Evolutionary conservation across 2,797 vertebrate genomes (phyloP), one percentile per base, ranked within the genome.

Genomic region (Phylloscopus collybita): DNA sequence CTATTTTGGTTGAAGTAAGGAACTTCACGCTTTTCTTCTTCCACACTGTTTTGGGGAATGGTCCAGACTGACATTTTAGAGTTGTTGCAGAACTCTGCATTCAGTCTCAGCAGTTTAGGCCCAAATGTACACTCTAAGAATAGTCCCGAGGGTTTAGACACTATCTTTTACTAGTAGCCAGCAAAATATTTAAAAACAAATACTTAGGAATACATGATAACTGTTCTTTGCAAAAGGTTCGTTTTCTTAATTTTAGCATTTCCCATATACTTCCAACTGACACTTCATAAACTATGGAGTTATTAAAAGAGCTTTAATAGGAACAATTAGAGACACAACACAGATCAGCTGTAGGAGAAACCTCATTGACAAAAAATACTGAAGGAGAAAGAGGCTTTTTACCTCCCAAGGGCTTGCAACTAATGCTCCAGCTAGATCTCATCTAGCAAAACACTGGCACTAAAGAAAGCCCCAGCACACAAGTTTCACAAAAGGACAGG

Each of bases 1-100:
- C 18, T 78, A 40, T 51, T 95, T 93, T 70, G 42, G 67, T 23
- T 86, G 27, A 86, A 86, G 50, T 66, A 65, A 29, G n/a, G 32
- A 91, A 88, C 59, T 94, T 71, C 2, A 88, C 18, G 17, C 19
- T 73, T 51, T 30, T 71, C 21, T 69, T 79, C 56, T 87, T 85
- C 21, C 6, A 40, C 0, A 0, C 13, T 22, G 32, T 51, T 92
- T 44, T 29, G 11, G 10, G 21, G 82, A 75, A 65, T 4, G 14
- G 38, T 59, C 64, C 85, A 88, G 70, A 65, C 36, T 40, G 42
- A 29, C 7, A 44, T 83, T 94, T 81, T 22, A 66, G 18, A 88
- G 29, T 34, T 40, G 11, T 1, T 81, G 62, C 44, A 88, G 36
- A 95, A 54, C 19, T n/a, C 54, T n/a, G 15, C 23, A 34, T 47